Conservation (phyloP, 2,888 invertebrate genomes). For the Rapana venosa region DNA sequence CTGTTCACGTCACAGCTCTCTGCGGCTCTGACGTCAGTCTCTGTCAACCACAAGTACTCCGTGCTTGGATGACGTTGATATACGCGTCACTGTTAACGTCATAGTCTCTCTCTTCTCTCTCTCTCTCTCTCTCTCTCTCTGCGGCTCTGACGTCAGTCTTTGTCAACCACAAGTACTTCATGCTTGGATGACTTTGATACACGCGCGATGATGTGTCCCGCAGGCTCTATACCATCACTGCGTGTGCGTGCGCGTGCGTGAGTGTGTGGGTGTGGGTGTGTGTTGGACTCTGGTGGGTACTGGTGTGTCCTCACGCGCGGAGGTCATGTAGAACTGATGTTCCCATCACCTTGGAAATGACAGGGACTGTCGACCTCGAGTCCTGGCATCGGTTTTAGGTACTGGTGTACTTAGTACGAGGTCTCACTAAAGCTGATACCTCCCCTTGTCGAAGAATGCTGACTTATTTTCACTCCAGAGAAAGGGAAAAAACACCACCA, state of each 20-base stretch:
- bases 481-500: too few relatives aligned
- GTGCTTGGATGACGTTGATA: too few relatives aligned
- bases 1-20: not conserved
- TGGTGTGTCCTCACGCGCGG: too few relatives aligned
- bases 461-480: too few relatives aligned
- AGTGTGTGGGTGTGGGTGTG: too few relatives aligned
- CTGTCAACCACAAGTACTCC: too few relatives aligned
- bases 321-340: too few relatives aligned
- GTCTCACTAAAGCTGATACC: not conserved
- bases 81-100: conserved; percentile 29
- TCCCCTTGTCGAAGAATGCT: not conserved
- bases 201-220: not conserved
- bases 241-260: too few relatives aligned
- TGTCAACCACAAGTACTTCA: too few relatives aligned
- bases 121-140: not conserved
- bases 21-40: not conserved
- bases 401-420: not conserved
- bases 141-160: not conserved
- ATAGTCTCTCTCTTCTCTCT: too few relatives aligned
- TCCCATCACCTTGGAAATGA: not conserved
- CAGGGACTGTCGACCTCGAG: not conserved
- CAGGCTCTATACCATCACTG: too few relatives aligned
- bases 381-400: not conserved
- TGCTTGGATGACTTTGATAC: not conserved
- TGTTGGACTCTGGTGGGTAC: too few relatives aligned